A percentile compares a stretch with the other conserved stretches of the same genome.
These are phyloP conservation scores for Cryptophagus acutangulus DNA, from an alignment of 2,888 invertebrate species.

Conservation along the genomic window DNA sequence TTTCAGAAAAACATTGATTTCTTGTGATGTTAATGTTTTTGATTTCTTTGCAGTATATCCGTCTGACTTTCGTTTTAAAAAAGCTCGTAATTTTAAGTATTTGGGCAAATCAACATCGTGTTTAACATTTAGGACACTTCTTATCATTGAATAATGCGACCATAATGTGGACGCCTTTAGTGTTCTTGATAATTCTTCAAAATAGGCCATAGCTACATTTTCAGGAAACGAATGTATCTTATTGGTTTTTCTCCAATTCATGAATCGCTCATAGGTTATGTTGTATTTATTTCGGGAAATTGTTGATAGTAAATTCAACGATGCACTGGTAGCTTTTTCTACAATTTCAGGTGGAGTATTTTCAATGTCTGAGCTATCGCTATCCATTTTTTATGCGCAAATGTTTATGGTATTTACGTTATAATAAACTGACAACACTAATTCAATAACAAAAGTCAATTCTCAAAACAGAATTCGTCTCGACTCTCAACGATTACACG, in stretches of 20 bases:
- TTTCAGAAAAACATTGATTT: conserved; percentile 27
- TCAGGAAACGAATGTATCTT: conserved; percentile 17
- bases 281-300: conserved; percentile 13
- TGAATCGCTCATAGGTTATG: too few species aligned
- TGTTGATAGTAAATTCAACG: conserved; percentile 8
- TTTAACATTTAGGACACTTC: conserved; percentile 13
- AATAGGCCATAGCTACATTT: conserved; percentile 17
- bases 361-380: too few species aligned
- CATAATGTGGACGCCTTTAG: conserved; percentile 15
- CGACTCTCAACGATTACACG: too few species aligned
- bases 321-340: conserved; percentile 3
- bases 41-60: conserved; percentile 30
- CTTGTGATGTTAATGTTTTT: conserved; percentile 22
- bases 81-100: conserved; percentile 14
- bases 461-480: too few species aligned
- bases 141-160: conserved; percentile 15
- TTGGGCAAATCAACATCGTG: conserved; percentile 13
- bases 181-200: conserved; percentile 15
- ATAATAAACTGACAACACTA: too few species aligned
- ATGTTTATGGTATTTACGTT: too few species aligned
- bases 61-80: conserved; percentile 22
- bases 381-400: too few species aligned
- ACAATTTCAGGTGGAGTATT: conserved; percentile 12
- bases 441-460: too few species aligned
- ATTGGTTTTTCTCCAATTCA: conserved; percentile 14